Conservation (phyloP, 2,113 vertebrate species). For the Oxyruncus cristatus region DNA sequence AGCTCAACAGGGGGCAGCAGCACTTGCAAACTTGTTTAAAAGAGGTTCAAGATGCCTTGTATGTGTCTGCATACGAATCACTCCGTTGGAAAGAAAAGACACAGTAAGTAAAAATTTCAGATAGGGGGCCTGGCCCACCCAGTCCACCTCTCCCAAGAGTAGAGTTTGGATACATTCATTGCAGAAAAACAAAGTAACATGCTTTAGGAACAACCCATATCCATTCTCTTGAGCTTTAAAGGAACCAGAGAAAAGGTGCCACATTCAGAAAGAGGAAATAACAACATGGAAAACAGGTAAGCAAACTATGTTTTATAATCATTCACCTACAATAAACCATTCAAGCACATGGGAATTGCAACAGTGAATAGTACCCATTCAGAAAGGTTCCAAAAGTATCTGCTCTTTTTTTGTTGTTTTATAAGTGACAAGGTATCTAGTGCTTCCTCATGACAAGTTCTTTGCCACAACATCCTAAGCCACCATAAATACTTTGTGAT, state of each 20-base stretch:
- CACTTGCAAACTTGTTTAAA: constrained; percentile 44
- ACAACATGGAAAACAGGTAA: not conserved
- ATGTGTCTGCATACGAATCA: not conserved
- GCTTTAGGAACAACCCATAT: constrained; percentile 34
- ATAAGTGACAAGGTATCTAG: not conserved
- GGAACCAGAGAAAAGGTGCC: not conserved
- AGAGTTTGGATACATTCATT: not conserved
- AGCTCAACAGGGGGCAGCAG: constrained; percentile 26
- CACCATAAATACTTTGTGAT: not conserved
- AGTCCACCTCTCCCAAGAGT: not conserved
- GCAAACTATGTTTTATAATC: not conserved
- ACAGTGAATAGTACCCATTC: not conserved
- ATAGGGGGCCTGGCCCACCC: not conserved
- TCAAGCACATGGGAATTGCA: not conserved
- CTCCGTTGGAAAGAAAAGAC: constrained; percentile 10
- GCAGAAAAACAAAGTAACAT: constrained; percentile 14
- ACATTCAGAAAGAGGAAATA: not conserved
- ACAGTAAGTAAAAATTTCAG: not conserved
- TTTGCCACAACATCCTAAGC: not conserved
- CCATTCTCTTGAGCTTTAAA: not conserved
- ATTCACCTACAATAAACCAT: not conserved
- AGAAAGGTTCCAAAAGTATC: not conserved
- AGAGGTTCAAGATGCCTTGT: not conserved
- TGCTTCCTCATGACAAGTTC: not conserved
- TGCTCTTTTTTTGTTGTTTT: not conserved